A percentile compares a stretch with the other conserved stretches of the same genome.
Evolutionary conservation across 2,113 vertebrate species (phyloP).

Genomic region (Pseudopodoces humilis): DNA sequence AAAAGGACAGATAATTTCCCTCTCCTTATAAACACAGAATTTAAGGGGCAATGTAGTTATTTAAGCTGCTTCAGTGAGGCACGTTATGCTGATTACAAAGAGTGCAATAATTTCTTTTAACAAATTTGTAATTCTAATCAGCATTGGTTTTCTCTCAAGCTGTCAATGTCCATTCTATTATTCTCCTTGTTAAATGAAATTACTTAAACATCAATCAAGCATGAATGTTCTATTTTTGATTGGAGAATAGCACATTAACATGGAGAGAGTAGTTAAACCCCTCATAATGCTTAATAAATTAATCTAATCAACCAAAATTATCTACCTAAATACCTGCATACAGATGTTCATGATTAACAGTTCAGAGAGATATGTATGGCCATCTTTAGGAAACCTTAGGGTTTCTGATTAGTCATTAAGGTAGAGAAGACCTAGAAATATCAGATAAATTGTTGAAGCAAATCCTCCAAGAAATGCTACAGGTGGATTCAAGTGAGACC

Average conservation of each 20-base stretch:
- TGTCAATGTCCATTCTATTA: conserved; percentile 74
- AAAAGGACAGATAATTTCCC: neutral
- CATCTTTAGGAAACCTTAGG: neutral
- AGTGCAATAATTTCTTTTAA: neutral
- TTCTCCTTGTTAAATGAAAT: conserved; percentile 74
- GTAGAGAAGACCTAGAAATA: neutral
- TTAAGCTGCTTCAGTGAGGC: conserved; percentile 32
- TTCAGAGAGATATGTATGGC: neutral
- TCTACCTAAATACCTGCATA: conserved; percentile 21
- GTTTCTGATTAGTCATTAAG: neutral
- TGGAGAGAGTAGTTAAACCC: conserved; percentile 32
- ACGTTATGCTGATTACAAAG: conserved; percentile 57
- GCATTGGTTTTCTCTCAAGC: conserved; percentile 65
- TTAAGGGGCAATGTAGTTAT: conserved; percentile 49
- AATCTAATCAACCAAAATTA: conserved; percentile 25
- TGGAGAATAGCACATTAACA: conserved; percentile 41
- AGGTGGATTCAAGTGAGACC: neutral
- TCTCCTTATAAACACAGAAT: conserved; percentile 42
- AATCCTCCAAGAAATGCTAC: neutral
- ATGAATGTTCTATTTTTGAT: conserved; percentile 58
- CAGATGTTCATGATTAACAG: conserved; percentile 12
- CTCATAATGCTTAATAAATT: conserved; percentile 44
- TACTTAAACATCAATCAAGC: conserved; percentile 71
- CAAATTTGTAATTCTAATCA: conserved; percentile 69
- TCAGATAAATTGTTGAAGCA: neutral